Evolutionary conservation across 2,113 vertebrate genomes (phyloP).

Genomic region (Orientallactaga bullata): DNA sequence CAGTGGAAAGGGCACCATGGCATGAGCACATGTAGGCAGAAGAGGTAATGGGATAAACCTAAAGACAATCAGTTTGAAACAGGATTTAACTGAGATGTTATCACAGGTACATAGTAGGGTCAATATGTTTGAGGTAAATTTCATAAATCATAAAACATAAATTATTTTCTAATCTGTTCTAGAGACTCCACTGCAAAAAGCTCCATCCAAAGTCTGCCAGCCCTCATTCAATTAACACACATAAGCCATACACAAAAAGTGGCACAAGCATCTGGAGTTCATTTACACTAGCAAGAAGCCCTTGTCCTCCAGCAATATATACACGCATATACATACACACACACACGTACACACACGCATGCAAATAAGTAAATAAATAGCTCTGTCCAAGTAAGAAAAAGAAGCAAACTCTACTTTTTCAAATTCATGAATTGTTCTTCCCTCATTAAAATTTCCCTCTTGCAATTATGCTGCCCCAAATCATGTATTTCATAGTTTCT

Average conservation of each 20-base stretch:
- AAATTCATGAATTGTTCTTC: not conserved
- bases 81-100: not conserved
- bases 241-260: too few relatives aligned
- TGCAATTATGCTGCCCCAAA: not conserved
- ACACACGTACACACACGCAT: not conserved
- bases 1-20: not conserved
- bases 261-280: too few relatives aligned
- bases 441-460: not conserved
- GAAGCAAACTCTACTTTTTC: not conserved
- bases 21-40: not conserved
- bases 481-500: not conserved
- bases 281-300: too few relatives aligned
- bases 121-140: not conserved
- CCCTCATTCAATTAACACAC: too few relatives aligned
- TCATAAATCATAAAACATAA: not conserved
- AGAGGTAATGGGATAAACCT: not conserved
- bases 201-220: too few relatives aligned
- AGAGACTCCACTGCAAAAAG: not conserved
- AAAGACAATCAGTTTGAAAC: not conserved
- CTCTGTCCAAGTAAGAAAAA: not conserved
- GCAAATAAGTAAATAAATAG: not conserved
- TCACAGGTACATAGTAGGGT: not conserved
- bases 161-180: not conserved
- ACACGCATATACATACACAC: too few relatives aligned
- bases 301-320: too few relatives aligned